Conservation (phyloP, 2,113 vertebrate species). For the Thunnus maccoyii region DNA sequence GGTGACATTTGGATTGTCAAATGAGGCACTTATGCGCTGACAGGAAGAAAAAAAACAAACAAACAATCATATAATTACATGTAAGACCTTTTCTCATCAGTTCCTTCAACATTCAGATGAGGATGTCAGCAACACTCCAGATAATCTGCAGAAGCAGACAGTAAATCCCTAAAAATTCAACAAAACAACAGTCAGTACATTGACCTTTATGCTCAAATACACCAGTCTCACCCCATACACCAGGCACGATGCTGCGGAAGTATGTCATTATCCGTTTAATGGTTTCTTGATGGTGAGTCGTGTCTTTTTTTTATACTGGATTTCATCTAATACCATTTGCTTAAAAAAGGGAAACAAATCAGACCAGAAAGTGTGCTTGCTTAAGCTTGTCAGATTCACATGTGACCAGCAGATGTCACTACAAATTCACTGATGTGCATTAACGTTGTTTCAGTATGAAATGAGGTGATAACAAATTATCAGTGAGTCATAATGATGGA, state of each 20-base stretch:
- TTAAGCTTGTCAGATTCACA: neutral
- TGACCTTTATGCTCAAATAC: neutral
- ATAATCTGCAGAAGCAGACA: constrained; percentile 1
- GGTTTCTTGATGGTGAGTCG: neutral
- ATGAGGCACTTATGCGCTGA: constrained; percentile 15
- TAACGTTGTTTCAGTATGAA: neutral
- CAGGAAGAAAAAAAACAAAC: constrained; percentile 6
- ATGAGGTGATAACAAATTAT: neutral
- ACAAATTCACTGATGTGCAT: neutral
- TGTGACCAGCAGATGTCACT: constrained; percentile 72
- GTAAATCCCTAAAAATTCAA: constrained; percentile 3
- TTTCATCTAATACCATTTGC: neutral
- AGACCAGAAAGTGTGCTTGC: neutral
- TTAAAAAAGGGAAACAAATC: neutral
- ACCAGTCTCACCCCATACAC: neutral
- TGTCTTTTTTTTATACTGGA: neutral
- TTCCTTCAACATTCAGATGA: constrained; percentile 13
- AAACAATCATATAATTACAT: neutral
- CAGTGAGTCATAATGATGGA: neutral
- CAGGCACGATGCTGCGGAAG: neutral
- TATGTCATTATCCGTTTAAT: neutral
- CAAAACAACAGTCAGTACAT: neutral
- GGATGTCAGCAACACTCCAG: constrained; percentile 3
- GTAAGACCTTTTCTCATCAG: neutral
- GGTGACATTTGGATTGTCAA: constrained; percentile 17